These are phyloP conservation scores for Lepidonotus clava DNA, from an alignment of 2,888 invertebrate species.

Conservation along the genomic window DNA sequence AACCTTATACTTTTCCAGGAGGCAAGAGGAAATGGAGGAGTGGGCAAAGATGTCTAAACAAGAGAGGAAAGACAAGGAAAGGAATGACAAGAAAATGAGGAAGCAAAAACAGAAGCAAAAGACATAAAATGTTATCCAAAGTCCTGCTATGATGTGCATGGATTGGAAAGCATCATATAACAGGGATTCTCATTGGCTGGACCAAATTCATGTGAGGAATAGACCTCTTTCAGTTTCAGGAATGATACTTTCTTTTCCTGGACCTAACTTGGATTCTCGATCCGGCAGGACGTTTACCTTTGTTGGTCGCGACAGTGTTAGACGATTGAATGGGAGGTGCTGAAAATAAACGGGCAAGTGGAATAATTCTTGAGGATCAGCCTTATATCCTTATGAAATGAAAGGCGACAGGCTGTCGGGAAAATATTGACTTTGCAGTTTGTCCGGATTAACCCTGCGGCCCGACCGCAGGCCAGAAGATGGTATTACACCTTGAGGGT, in stretches of 20 bases:
- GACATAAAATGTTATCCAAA: background rate
- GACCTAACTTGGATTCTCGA: background rate
- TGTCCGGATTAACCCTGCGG: no score
- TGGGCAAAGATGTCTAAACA: background rate
- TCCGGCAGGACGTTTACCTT: background rate
- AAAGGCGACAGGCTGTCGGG: background rate
- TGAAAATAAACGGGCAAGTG: background rate
- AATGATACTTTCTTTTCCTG: background rate
- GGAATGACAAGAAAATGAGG: background rate
- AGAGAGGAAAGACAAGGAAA: background rate
- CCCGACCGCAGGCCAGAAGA: no score
- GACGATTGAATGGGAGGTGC: background rate
- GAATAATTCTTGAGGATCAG: no score
- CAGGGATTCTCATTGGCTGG: slow-evolving; percentile 21
- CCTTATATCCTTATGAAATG: background rate
- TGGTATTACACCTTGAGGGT: no score
- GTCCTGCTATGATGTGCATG: background rate
- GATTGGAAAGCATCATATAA: background rate
- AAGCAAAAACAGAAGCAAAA: background rate
- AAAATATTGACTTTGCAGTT: background rate
- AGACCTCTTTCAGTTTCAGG: background rate
- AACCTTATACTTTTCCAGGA: background rate
- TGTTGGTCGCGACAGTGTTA: background rate
- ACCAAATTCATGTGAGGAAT: background rate
- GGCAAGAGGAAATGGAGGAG: background rate